These are phyloP conservation scores for Spinus pinus DNA, from an alignment of 2,797 vertebrate genomes.

Conservation along the genomic window DNA sequence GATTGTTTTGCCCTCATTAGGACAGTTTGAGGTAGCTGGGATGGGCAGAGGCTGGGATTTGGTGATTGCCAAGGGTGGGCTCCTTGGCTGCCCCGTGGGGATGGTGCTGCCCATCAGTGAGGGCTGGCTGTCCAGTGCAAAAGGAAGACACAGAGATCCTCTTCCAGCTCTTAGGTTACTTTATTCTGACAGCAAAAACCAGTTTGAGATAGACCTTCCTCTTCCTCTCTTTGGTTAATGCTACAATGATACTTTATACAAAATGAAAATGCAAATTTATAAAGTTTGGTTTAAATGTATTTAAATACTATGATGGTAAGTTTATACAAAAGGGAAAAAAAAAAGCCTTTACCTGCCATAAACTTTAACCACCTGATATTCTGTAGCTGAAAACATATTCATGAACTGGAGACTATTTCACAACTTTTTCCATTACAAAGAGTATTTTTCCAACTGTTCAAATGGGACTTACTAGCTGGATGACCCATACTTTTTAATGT, in stretches of 20 bases:
- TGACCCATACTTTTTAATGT: conserved; percentile 30
- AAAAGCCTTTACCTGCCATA: not conserved
- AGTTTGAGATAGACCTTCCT: not conserved
- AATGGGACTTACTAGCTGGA: not conserved
- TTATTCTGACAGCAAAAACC: not conserved
- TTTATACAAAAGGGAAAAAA: not conserved
- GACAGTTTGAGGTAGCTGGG: not conserved
- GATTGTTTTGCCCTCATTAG: not conserved
- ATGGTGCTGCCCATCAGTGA: not conserved
- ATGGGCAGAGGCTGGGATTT: not conserved
- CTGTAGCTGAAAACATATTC: not conserved
- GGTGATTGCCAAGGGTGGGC: not conserved
- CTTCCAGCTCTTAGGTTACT: not conserved
- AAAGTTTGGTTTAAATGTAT: not conserved
- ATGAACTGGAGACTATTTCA: not conserved
- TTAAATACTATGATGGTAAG: not conserved
- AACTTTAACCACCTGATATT: not conserved
- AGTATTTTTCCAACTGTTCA: conserved; percentile 28
- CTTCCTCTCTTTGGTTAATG: not conserved
- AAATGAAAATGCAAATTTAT: not conserved
- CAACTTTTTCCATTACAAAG: not conserved
- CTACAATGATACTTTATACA: not conserved
- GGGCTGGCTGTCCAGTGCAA: not conserved
- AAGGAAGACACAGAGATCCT: not conserved
- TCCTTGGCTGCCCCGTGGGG: not conserved